Evolutionary conservation across 2,888 invertebrate genomes (phyloP).

Genomic region (Trissolcus brochymenae): DNA sequence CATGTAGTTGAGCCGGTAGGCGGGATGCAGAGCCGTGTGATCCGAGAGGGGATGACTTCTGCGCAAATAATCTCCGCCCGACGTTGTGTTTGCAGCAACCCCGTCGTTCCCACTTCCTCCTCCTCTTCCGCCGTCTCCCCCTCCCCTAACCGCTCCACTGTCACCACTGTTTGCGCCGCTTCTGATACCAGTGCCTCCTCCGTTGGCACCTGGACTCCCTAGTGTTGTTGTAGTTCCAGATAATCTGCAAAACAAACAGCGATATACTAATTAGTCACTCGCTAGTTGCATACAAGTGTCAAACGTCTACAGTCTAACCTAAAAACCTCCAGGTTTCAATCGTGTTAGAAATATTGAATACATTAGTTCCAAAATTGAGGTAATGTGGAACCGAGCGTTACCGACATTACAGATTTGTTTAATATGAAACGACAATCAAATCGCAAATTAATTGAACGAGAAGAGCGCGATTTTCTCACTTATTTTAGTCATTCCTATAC

Average conservation of each 20-base stretch:
- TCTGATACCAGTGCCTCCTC: conserved; percentile 62
- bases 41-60: conserved; percentile 81
- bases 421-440: too few relatives aligned
- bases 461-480: too few relatives aligned
- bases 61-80: conserved; percentile 81
- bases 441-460: too few relatives aligned
- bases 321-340: too few relatives aligned
- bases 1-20: conserved; percentile 87
- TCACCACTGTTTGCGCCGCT: conserved; percentile 76
- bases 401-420: too few relatives aligned
- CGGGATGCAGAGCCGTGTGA: conserved; percentile 82
- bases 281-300: neutral
- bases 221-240: conserved; percentile 71
- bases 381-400: too few relatives aligned
- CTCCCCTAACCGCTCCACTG: conserved; percentile 67
- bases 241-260: conserved; percentile 65
- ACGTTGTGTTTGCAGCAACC: conserved; percentile 79
- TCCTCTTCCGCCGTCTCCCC: conserved; percentile 64
- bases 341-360: too few relatives aligned
- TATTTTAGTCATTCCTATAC: too few relatives aligned
- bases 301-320: too few relatives aligned
- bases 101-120: conserved; percentile 76
- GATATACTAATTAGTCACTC: conserved; percentile 26
- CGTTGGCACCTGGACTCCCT: conserved; percentile 63
- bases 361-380: too few relatives aligned